These are phyloP conservation scores for Tenualosa thibaudeaui DNA, from an alignment of 2,797 vertebrate species.

Conservation along the genomic window DNA sequence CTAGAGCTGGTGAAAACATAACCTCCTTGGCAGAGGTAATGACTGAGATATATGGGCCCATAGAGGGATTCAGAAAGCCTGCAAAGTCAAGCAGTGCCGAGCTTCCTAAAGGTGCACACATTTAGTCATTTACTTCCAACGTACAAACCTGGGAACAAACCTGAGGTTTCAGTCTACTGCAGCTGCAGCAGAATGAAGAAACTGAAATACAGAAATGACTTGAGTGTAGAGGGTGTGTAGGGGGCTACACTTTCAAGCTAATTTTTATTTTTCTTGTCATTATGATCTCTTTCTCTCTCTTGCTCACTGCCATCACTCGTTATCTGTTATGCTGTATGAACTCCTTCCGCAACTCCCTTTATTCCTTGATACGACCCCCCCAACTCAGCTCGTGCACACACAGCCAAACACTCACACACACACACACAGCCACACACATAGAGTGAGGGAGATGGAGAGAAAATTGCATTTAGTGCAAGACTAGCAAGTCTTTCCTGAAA, in stretches of 20 bases:
- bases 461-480: too few relatives aligned
- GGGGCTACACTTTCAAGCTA: background rate
- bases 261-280: conserved; percentile 20
- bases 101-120: background rate
- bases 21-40: background rate
- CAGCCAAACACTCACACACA: too few relatives aligned
- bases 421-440: background rate
- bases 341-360: background rate
- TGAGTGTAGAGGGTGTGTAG: background rate
- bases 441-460: conserved; percentile 34
- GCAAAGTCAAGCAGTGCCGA: background rate
- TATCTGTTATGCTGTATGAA: background rate
- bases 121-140: background rate
- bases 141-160: background rate
- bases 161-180: background rate
- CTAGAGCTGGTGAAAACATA: too few relatives aligned
- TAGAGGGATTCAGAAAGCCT: background rate
- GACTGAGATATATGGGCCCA: background rate
- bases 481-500: background rate
- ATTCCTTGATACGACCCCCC: background rate
- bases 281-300: background rate
- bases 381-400: background rate
- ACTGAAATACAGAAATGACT: background rate
- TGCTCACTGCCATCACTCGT: background rate
- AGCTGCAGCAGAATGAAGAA: background rate